Conservation (phyloP, 1,140 invertebrate species). For the Drosophila orosa region DNA sequence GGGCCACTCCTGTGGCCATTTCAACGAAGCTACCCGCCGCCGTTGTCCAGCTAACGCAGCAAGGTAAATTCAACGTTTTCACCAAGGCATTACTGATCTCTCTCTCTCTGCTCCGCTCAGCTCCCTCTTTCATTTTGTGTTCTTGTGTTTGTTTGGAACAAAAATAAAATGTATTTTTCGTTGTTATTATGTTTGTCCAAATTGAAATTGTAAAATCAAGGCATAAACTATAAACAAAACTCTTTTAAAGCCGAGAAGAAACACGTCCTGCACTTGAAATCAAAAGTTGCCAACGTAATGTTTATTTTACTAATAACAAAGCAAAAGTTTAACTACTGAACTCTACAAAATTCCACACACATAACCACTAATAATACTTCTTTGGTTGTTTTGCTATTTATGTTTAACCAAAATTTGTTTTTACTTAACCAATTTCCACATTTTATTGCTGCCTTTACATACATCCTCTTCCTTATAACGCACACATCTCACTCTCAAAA, state of each 20-base stretch:
- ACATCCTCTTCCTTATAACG: conserved; percentile 55
- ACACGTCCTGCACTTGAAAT: conserved; percentile 40
- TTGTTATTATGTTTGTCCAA: conserved; percentile 45
- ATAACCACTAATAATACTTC: conserved; percentile 7
- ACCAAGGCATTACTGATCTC: conserved; percentile 16
- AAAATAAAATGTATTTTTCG: conserved; percentile 47
- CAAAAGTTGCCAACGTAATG: conserved; percentile 22
- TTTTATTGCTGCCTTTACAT: conserved; percentile 21
- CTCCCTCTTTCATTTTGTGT: conserved; percentile 32
- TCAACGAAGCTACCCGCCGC: conserved; percentile 87
- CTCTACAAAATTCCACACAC: conserved; percentile 21
- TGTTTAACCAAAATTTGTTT: conserved; percentile 15
- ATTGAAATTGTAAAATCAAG: conserved; percentile 46
- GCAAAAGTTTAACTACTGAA: conserved; percentile 26
- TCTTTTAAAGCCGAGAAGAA: conserved; percentile 21
- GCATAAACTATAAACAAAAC: conserved; percentile 40
- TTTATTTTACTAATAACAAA: conserved; percentile 53
- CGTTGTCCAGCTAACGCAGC: conserved; percentile 86
- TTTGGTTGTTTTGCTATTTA: conserved; percentile 17
- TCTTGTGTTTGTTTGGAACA: conserved; percentile 56
- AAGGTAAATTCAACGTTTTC: conserved; percentile 84
- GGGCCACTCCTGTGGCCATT: conserved; percentile 87
- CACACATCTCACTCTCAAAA: conserved; percentile 72
- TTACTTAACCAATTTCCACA: conserved; percentile 34
- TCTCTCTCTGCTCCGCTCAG: conserved; percentile 34